Base-by-base conservation (phyloP, 53 echinoderm and acorn worm genomes). In the Henricia sp. region DNA sequence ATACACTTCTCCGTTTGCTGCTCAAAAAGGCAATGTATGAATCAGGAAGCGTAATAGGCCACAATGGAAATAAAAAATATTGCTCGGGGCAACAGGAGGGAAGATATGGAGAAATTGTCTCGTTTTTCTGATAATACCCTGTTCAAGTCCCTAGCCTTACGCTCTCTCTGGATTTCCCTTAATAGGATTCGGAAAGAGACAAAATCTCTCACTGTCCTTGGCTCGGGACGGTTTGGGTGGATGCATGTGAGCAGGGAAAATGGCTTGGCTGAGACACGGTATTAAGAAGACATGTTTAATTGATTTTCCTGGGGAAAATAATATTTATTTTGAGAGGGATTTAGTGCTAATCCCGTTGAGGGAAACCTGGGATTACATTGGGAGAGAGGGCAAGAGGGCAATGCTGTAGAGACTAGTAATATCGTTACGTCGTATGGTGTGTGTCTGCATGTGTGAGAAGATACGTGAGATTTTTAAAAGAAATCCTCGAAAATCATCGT, bases 241-340 rank as follows among this genome's bases (percentile, higher is more conserved):
- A 74, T 23, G 35, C 54, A 37, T 39, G 19, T 40, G 12, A 19
- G 37, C 37, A 68, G 8, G 24, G 41, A 68, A 41, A 19, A 2
- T 11, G 48, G 16, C 9, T 11, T 9, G 16, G 48, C 9, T 9
- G 16, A 16, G 16, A 16, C 9, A 48, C 9, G 16, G 48, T 21
- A 38, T 70, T n/a, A 44, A 44, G 70, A 62, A 24, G 62, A 77
- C 80, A 63, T 80, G 80, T 80, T 80, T 80, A 80, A 80, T 80
- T 80, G 80, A 80, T 80, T 80, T 71, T 38, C 80, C 57, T 57
- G 24, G 12, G 30, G 50, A 80, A 62, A 80, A 63, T 80, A 80
- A 80, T 80, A 80, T 80, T 80, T 80, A 80, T 80, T 62, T 80
- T 44, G 80, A 64, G 62, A 80, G 50, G 80, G 64, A 39, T 80